Percentiles rank a stretch among this genome's conserved stretches.
Conservation (phyloP, 2,888 invertebrate species). For the Athrips mouffetella region DNA sequence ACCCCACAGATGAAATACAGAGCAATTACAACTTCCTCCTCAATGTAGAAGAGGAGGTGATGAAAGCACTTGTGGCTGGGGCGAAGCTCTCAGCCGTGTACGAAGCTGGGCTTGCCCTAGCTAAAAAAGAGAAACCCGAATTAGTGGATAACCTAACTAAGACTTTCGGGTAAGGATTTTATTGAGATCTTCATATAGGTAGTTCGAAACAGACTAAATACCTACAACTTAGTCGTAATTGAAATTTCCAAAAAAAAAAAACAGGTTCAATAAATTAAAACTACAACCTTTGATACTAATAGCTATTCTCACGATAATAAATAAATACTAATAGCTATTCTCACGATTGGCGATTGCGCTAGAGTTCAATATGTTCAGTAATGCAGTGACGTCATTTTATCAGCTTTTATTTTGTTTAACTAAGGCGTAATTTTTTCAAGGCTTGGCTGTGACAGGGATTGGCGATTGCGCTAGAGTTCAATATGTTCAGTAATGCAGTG, state of each 20-base stretch:
- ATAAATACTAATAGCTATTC: too few relatives aligned
- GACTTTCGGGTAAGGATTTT: conserved; percentile 85
- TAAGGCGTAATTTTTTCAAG: neutral
- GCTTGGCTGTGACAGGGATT: too few relatives aligned
- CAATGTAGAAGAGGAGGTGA: conserved; percentile 92
- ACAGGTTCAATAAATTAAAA: too few relatives aligned
- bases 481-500: neutral
- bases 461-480: too few relatives aligned
- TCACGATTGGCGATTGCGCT: too few relatives aligned
- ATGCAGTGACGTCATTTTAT: neutral
- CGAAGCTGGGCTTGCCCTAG: conserved; percentile 87
- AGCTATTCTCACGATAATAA: too few relatives aligned
- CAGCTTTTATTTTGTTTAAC: too few relatives aligned
- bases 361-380: neutral
- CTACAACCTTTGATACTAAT: too few relatives aligned
- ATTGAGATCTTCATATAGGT: too few relatives aligned
- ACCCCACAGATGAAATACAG: conserved; percentile 89
- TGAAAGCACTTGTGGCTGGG: conserved; percentile 90
- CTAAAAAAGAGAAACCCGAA: conserved; percentile 91
- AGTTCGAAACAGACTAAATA: too few relatives aligned
- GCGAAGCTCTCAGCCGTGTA: conserved; percentile 92
- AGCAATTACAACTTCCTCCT: conserved; percentile 95
- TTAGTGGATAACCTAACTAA: conserved; percentile 95
- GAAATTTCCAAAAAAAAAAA: too few relatives aligned
- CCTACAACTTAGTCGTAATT: too few relatives aligned